Percentiles rank a stretch among this genome's conserved stretches.
Evolutionary conservation across 2,113 vertebrate species (phyloP).

Genomic region (Okapia johnstoni): DNA sequence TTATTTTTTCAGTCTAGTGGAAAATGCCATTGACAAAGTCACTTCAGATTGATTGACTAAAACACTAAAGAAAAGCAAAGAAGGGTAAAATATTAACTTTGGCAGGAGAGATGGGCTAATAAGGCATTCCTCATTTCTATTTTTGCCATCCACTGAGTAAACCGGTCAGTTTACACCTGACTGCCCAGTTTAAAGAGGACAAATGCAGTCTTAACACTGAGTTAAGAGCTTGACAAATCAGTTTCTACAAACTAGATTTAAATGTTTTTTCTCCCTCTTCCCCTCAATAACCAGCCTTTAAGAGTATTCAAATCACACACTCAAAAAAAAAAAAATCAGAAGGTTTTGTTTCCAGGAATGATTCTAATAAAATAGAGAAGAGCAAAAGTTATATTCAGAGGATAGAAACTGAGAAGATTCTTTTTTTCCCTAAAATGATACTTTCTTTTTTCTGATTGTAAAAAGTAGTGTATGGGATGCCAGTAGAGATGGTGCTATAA

Average conservation of each 20-base stretch:
- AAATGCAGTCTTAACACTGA: neutral
- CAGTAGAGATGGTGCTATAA: neutral
- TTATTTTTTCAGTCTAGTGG: neutral
- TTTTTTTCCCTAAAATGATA: neutral
- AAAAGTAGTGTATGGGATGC: neutral
- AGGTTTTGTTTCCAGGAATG: neutral
- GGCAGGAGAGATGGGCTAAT: neutral
- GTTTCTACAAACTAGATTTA: neutral
- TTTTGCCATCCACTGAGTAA: conserved; percentile 13
- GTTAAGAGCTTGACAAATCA: neutral
- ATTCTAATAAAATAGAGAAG: conserved; percentile 9
- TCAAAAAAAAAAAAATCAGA: neutral
- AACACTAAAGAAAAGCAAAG: conserved; percentile 34
- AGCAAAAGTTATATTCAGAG: neutral
- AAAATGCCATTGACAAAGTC: conserved; percentile 39
- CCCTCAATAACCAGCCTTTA: neutral
- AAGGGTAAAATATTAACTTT: conserved; percentile 35
- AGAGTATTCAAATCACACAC: neutral
- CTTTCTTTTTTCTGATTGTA: neutral
- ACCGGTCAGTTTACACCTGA: neutral
- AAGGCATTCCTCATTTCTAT: neutral
- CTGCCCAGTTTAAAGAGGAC: neutral
- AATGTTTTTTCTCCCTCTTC: neutral
- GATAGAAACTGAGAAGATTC: neutral
- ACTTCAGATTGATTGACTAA: conserved; percentile 22